Evolutionary conservation across 2,113 vertebrate species (phyloP), one percentile per base, ranked within the genome.

Genomic region (Plotosus lineatus): DNA sequence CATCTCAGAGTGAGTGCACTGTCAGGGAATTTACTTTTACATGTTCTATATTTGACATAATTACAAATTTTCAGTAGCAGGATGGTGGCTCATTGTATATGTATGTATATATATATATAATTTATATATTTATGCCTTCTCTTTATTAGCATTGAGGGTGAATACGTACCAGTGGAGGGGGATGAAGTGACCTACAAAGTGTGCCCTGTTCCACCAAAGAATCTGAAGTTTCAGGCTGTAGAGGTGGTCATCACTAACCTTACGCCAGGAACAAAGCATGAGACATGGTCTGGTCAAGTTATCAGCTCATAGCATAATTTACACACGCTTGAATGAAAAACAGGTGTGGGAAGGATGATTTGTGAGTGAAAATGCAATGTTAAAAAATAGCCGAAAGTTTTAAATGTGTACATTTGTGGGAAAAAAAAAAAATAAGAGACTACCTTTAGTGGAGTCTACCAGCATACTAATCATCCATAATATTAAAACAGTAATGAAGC

Each of bases 101-200:
- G n/a, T n/a, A n/a, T n/a, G n/a, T n/a, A n/a, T n/a, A n/a, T n/a
- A n/a, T n/a, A n/a, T n/a, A n/a, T n/a, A n/a, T n/a, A n/a, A n/a
- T n/a, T n/a, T n/a, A n/a, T n/a, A n/a, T n/a, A n/a, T n/a, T n/a
- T n/a, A n/a, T n/a, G n/a, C 66, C 11, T 68, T 11, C 55, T 26
- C 48, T 66, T 78, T 56, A n/a, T 10, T 91, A 99, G 98, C 93
- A 98, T 99, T 38, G 98, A 99, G 71, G 98, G 98, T 19, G 97
- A 99, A 86, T 99, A 99, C 0, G 98, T 99, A 83, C 98, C 98
- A 0, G 93, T 97, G 90, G 98, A 99, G 87, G 98, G 97, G 8
- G 98, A 99, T 0, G 97, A 98, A 87, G 96, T 99, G 90, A 97
- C 97, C 0, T 99, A 97, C 94, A 99, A 98, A 91, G 94, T 99